Conservation (phyloP, 2,888 invertebrate genomes). For the Dromius quadrimaculatus region DNA sequence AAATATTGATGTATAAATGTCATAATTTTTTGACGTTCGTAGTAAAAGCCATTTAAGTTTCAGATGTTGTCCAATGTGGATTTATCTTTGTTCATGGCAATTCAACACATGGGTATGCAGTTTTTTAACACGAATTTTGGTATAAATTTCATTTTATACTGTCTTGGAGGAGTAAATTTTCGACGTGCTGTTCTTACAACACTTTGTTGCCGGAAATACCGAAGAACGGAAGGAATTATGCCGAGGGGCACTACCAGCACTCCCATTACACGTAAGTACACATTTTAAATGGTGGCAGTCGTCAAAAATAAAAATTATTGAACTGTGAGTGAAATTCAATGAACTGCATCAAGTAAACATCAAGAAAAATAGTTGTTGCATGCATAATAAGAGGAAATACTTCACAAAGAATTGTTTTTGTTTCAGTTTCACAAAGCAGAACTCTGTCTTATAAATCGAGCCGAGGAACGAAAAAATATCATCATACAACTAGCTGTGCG, state of each 20-base stretch:
- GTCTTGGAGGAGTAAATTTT: constrained; percentile 85
- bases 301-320: no score
- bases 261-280: constrained; percentile 29
- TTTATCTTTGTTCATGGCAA: constrained; percentile 59
- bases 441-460: constrained; percentile 34
- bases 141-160: constrained; percentile 86
- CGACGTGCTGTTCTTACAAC: constrained; percentile 67
- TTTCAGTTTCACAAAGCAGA: constrained; percentile 33
- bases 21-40: no score
- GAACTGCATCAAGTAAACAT: no score
- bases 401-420: constrained; percentile 7
- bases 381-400: no score
- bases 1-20: no score
- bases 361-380: no score
- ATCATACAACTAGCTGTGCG: constrained; percentile 1
- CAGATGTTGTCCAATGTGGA: constrained; percentile 68
- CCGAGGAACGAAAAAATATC: constrained; percentile 11
- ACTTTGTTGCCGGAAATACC: constrained; percentile 52
- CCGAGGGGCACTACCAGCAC: constrained; percentile 14
- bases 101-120: constrained; percentile 76
- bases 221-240: constrained; percentile 23
- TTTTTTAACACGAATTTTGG: constrained; percentile 87
- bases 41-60: no score
- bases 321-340: no score
- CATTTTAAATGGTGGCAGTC: no score